These are phyloP conservation scores for Phalanger gymnotis DNA, from an alignment of 2,797 vertebrate genomes.

Conservation along the genomic window DNA sequence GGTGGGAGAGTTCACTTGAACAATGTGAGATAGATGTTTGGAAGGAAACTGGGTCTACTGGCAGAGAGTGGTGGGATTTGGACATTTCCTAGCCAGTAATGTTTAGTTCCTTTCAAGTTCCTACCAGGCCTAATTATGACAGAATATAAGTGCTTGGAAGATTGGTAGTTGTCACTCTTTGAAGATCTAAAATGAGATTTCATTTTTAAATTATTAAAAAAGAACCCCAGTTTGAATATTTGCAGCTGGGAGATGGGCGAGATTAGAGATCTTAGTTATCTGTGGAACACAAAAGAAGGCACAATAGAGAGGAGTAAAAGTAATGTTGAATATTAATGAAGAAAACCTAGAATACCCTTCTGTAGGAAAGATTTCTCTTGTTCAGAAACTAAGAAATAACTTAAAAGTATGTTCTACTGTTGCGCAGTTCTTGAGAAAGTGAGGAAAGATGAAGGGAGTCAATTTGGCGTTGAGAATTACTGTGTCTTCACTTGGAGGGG, in stretches of 20 bases:
- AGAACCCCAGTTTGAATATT: slow-evolving; percentile 34
- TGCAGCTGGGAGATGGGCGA: slow-evolving; percentile 69
- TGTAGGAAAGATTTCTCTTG: not conserved
- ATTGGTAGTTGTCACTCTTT: slow-evolving; percentile 39
- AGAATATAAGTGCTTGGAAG: slow-evolving; percentile 17
- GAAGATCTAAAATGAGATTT: slow-evolving; percentile 73
- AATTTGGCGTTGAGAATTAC: not conserved
- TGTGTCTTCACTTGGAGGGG: not conserved
- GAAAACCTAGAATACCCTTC: not conserved
- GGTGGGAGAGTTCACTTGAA: not conserved
- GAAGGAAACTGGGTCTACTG: not conserved
- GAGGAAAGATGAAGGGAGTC: not conserved
- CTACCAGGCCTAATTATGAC: slow-evolving; percentile 37
- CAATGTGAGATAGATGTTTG: not conserved
- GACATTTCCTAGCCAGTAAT: fast-evolving
- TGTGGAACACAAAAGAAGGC: slow-evolving; percentile 54
- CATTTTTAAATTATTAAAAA: slow-evolving; percentile 63
- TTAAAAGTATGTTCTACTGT: not conserved
- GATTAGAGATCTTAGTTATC: slow-evolving; percentile 64
- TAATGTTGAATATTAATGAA: slow-evolving; percentile 17
- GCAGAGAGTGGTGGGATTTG: not conserved
- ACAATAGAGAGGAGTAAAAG: not conserved
- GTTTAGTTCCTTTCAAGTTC: not conserved
- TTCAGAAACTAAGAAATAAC: not conserved
- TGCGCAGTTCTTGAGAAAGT: too few relatives aligned